Percentiles rank a stretch among this genome's conserved stretches.
Evolutionary conservation across 1,140 invertebrate genomes (phyloP).

Genomic region (Thaumetopoea pityocampa): DNA sequence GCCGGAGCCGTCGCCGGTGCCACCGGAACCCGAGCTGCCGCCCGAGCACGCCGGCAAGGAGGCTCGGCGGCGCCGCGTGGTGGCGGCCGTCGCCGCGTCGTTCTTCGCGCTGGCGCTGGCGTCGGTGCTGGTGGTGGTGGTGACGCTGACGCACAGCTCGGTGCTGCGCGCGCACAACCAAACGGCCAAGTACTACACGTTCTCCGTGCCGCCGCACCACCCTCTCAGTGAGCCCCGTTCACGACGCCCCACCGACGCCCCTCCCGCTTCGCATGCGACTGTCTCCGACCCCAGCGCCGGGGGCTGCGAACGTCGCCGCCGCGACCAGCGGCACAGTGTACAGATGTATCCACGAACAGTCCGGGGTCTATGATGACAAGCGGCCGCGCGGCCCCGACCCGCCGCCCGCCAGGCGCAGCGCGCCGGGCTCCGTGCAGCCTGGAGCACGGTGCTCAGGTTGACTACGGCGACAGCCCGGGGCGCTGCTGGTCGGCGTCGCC

Average conservation of each 20-base stretch:
- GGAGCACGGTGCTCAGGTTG: slow-evolving; percentile 22
- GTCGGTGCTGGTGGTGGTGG: slow-evolving; percentile 82
- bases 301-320: slow-evolving; percentile 65
- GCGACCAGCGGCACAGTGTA: slow-evolving; percentile 38
- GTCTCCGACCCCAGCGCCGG: slow-evolving; percentile 68
- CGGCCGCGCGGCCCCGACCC: slow-evolving; percentile 24
- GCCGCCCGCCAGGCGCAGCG: not conserved
- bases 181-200: slow-evolving; percentile 79
- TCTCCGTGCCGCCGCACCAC: slow-evolving; percentile 77
- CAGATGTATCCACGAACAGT: slow-evolving; percentile 29
- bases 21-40: slow-evolving; percentile 48
- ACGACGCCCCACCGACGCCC: slow-evolving; percentile 74
- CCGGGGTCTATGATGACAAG: slow-evolving; percentile 21
- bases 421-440: slow-evolving; percentile 40
- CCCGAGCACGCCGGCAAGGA: slow-evolving; percentile 66
- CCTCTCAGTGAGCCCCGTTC: slow-evolving; percentile 75
- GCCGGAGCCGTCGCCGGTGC: slow-evolving; percentile 52
- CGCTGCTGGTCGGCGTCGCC: no score
- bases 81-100: slow-evolving; percentile 80
- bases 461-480: no score
- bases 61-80: slow-evolving; percentile 79
- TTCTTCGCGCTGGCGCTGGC: slow-evolving; percentile 82
- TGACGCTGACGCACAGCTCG: slow-evolving; percentile 82
- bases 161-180: slow-evolving; percentile 76
- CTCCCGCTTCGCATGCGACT: slow-evolving; percentile 74